These are phyloP conservation scores for Eristalis tenax DNA, from an alignment of 2,888 invertebrate species.

Conservation along the genomic window DNA sequence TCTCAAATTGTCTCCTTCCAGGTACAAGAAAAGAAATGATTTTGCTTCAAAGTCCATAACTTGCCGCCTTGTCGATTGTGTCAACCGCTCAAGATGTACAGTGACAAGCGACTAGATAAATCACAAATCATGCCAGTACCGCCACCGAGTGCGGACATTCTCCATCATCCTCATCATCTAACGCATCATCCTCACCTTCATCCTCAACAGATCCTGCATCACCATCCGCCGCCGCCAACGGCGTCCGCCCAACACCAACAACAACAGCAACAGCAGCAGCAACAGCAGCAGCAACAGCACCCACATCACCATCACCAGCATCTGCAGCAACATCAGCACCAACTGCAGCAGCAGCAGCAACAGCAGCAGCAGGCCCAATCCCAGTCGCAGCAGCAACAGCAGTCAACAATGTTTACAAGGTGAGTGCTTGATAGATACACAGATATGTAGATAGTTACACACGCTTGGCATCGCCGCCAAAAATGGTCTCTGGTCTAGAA, in stretches of 20 bases:
- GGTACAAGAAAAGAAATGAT: slow-evolving; percentile 37
- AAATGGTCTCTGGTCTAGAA: slow-evolving; percentile 47
- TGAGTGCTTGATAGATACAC: slow-evolving; percentile 63
- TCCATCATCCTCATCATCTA: slow-evolving; percentile 67
- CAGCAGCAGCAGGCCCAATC: slow-evolving; percentile 53
- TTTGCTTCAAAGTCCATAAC: slow-evolving; percentile 15
- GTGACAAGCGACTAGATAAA: slow-evolving; percentile 75
- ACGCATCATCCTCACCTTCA: slow-evolving; percentile 74
- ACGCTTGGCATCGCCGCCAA: slow-evolving; percentile 32
- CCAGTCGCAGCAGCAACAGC: slow-evolving; percentile 74
- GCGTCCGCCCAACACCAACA: slow-evolving; percentile 51
- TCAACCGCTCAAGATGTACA: slow-evolving; percentile 72
- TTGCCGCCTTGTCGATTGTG: slow-evolving; percentile 24
- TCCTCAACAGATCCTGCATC: slow-evolving; percentile 73
- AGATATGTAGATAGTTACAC: slow-evolving; percentile 12
- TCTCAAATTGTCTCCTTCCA: slow-evolving; percentile 8
- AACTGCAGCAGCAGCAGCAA: slow-evolving; percentile 53
- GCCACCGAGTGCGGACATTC: slow-evolving; percentile 67
- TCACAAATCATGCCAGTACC: slow-evolving; percentile 71
- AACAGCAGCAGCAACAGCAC: slow-evolving; percentile 74
- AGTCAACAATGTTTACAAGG: slow-evolving; percentile 76
- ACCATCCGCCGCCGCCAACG: slow-evolving; percentile 56
- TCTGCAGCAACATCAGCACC: slow-evolving; percentile 45
- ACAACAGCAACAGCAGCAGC: slow-evolving; percentile 51
- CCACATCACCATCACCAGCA: slow-evolving; percentile 56